A percentile compares a stretch with the other conserved stretches of the same genome.
Conservation (phyloP, 1,140 invertebrate species). For the Monochamus saltuarius region DNA sequence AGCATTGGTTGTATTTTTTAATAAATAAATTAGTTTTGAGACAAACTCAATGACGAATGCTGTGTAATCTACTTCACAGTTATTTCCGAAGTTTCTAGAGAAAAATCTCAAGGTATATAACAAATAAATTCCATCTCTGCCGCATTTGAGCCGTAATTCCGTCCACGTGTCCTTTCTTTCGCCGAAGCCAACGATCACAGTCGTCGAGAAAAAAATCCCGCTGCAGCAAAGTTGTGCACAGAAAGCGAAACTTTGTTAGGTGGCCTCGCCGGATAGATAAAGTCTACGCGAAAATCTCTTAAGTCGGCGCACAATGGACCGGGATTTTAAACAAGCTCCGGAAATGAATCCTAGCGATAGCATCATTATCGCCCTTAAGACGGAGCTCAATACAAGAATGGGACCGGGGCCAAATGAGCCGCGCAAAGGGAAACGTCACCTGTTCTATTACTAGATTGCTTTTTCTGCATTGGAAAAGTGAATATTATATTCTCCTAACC, state of each 20-base stretch:
- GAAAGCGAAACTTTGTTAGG: constrained; percentile 23
- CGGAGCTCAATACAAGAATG: constrained; percentile 8
- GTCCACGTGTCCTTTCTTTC: not conserved
- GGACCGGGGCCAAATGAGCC: constrained; percentile 16
- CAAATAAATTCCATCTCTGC: not conserved
- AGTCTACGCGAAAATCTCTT: constrained; percentile 18
- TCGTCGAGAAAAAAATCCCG: not conserved
- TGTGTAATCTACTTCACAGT: no score
- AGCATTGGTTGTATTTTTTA: no score
- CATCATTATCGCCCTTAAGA: constrained; percentile 30
- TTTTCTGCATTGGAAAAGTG: not conserved
- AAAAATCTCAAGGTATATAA: no score
- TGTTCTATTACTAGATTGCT: constrained; percentile 4
- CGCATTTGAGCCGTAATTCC: not conserved
- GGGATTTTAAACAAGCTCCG: constrained; percentile 31
- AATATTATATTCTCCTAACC: constrained; percentile 1
- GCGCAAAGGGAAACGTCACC: constrained; percentile 14
- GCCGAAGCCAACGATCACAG: not conserved
- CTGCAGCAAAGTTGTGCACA: constrained; percentile 10
- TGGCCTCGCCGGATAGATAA: constrained; percentile 7
- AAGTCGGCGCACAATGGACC: constrained; percentile 24
- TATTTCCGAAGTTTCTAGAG: no score
- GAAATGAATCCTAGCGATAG: constrained; percentile 31
- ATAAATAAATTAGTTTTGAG: no score
- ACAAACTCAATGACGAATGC: no score